Evolutionary conservation across 2,888 invertebrate genomes (phyloP).

Genomic region (Agrilus biguttatus): DNA sequence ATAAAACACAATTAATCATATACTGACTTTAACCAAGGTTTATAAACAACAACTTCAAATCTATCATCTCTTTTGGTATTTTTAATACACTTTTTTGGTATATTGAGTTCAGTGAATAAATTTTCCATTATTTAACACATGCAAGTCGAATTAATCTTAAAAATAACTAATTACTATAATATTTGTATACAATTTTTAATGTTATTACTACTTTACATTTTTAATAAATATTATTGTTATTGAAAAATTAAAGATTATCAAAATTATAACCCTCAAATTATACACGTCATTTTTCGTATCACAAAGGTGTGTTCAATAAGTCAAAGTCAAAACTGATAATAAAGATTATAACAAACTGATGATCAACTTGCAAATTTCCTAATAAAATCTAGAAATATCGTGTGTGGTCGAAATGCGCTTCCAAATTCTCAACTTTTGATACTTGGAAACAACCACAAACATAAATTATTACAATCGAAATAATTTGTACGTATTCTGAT

Average conservation of each 20-base stretch:
- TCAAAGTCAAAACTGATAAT: too few relatives aligned
- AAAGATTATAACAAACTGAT: too few relatives aligned
- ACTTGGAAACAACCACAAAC: too few relatives aligned
- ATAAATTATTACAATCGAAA: too few relatives aligned
- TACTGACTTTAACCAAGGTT: constrained; percentile 50
- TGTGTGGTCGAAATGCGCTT: too few relatives aligned
- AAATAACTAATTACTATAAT: neutral
- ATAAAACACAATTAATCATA: constrained; percentile 22
- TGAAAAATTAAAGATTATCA: neutral
- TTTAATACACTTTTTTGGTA: constrained; percentile 52
- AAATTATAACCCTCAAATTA: too few relatives aligned
- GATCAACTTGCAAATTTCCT: neutral
- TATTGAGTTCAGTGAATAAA: constrained; percentile 54
- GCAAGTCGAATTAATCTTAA: too few relatives aligned
- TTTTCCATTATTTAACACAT: constrained; percentile 40
- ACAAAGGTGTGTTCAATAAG: too few relatives aligned
- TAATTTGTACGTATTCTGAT: too few relatives aligned
- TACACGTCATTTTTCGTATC: too few relatives aligned
- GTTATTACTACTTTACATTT: neutral
- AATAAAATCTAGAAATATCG: too few relatives aligned
- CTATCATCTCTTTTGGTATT: constrained; percentile 41
- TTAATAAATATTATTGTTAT: neutral
- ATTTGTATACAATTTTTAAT: constrained; percentile 1
- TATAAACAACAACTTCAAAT: constrained; percentile 49
- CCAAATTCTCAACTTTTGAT: too few relatives aligned